phyloP scores from a whole-genome alignment of 1,140 invertebrate species.

The Aphis craccivora region DNA sequence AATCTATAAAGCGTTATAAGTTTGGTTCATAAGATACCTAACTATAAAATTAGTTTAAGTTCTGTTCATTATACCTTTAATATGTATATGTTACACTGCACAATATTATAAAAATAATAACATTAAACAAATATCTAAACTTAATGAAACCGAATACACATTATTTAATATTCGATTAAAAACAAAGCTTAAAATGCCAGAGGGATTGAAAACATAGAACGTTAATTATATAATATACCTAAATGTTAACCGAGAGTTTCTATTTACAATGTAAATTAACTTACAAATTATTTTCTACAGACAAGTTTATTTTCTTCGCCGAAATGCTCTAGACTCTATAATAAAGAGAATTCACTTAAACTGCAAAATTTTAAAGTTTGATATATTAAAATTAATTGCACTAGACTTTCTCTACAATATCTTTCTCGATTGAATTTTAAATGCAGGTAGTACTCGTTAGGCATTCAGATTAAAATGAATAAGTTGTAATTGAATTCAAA shows the following conservation, averaged over 20 bases:
- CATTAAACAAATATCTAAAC: neutral
- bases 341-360: neutral
- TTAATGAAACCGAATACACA: neutral
- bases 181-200: neutral
- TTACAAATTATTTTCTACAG: neutral
- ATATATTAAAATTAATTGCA: neutral
- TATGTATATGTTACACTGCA: neutral
- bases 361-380: neutral
- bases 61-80: neutral
- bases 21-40: neutral
- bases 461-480: neutral
- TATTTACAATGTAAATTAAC: slow-evolving; percentile 19
- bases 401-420: neutral
- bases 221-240: slow-evolving; percentile 8
- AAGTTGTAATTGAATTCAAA: neutral
- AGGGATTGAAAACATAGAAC: neutral
- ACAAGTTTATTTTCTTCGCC: neutral
- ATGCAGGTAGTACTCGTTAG: neutral
- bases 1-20: neutral
- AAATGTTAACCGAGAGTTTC: neutral
- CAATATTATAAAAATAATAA: neutral
- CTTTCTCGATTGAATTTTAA: neutral
- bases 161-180: slow-evolving; percentile 21
- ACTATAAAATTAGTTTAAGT: neutral
- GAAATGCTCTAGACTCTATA: neutral